Percentiles rank a stretch among this genome's conserved stretches.
These are phyloP conservation scores for Rhynchomys soricoides DNA, from an alignment of 2,113 vertebrate species.

Conservation along the genomic window DNA sequence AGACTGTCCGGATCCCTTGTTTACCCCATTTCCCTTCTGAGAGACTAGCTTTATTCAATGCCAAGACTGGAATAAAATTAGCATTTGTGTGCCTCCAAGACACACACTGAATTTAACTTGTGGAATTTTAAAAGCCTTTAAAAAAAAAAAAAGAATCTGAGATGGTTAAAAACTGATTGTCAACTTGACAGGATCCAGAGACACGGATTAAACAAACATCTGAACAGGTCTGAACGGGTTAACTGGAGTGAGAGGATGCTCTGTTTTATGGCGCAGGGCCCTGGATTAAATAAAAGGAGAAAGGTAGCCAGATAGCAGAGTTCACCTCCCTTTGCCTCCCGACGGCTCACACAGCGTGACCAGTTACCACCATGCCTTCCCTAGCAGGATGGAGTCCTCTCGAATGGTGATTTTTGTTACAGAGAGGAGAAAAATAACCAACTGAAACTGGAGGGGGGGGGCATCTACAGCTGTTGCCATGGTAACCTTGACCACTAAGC, in stretches of 20 bases:
- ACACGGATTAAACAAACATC: neutral
- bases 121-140: neutral
- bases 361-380: neutral
- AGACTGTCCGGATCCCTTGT: neutral
- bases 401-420: neutral
- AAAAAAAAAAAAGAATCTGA: neutral
- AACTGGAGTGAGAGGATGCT: neutral
- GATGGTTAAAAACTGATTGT: neutral
- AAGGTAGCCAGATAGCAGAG: no score
- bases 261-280: neutral
- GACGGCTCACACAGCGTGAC: neutral
- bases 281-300: neutral
- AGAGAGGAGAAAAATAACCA: neutral
- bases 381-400: neutral
- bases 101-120: neutral
- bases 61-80: neutral
- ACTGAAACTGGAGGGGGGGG: no score
- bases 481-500: neutral
- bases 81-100: neutral
- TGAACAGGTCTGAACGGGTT: neutral
- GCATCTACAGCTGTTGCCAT: neutral
- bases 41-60: neutral
- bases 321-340: neutral
- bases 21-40: neutral
- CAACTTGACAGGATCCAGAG: neutral